These are phyloP conservation scores for Protobothrops flavoviridis DNA, from an alignment of 2,113 vertebrate genomes.

Conservation along the genomic window DNA sequence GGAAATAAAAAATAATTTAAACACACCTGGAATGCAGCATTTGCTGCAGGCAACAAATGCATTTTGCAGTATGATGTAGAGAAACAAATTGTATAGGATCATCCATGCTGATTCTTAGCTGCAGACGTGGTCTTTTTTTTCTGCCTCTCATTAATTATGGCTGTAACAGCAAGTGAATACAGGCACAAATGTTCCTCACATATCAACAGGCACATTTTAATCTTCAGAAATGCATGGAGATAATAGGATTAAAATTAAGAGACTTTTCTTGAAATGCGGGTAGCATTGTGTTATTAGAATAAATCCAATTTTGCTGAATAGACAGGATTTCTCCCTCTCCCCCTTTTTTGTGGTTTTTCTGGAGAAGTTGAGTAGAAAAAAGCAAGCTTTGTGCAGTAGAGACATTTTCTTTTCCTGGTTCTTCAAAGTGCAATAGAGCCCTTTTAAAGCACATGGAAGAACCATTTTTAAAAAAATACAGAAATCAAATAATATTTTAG, in stretches of 20 bases:
- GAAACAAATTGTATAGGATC: conserved; percentile 52
- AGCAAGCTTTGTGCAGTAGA: conserved; percentile 42
- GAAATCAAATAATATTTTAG: not conserved
- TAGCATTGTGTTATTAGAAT: conserved; percentile 39
- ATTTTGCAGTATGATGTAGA: conserved; percentile 50
- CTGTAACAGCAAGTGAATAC: not conserved
- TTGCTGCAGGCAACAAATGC: conserved; percentile 48
- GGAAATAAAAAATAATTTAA: conserved; percentile 44
- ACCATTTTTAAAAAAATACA: conserved; percentile 4
- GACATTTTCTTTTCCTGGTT: conserved; percentile 56
- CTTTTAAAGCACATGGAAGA: not conserved
- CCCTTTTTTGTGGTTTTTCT: conserved; percentile 33
- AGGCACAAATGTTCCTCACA: not conserved
- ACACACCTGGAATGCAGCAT: conserved; percentile 64
- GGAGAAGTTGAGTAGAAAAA: not conserved
- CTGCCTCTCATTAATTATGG: not conserved
- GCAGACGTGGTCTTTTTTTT: conserved; percentile 29
- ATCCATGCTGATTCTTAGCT: conserved; percentile 31
- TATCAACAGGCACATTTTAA: conserved; percentile 27
- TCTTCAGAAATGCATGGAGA: not conserved
- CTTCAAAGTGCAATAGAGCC: not conserved
- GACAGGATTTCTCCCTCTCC: conserved; percentile 15
- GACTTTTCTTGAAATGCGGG: not conserved
- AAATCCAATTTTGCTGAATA: conserved; percentile 49
- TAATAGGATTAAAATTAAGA: conserved; percentile 21